Evolutionary conservation across 2,888 invertebrate genomes (phyloP).

Genomic region (Acrobasis suavella): DNA sequence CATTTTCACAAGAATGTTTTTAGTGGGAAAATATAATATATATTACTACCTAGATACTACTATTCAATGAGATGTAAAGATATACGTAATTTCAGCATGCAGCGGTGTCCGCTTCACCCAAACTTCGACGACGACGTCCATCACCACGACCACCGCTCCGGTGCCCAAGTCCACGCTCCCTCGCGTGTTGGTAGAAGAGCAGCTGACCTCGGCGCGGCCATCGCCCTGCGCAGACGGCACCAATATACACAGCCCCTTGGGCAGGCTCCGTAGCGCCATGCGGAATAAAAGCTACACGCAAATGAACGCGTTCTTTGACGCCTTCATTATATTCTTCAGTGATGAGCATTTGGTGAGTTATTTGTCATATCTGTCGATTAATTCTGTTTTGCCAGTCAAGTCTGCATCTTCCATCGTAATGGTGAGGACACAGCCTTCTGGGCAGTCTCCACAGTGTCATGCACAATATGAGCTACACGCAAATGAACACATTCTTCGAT

Average conservation of each 20-base stretch:
- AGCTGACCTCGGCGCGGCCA: slow-evolving; percentile 44
- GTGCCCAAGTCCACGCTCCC: slow-evolving; percentile 38
- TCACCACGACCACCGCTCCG: slow-evolving; percentile 37
- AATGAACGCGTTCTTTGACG: slow-evolving; percentile 80
- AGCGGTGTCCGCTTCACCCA: slow-evolving; percentile 45
- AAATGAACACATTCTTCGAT: slow-evolving; percentile 75
- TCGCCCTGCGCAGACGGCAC: slow-evolving; percentile 57
- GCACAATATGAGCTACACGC: slow-evolving; percentile 63
- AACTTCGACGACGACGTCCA: slow-evolving; percentile 38
- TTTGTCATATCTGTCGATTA: background rate
- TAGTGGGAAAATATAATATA: no score
- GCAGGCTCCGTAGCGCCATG: slow-evolving; percentile 79
- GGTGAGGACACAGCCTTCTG: slow-evolving; percentile 45
- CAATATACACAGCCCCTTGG: slow-evolving; percentile 51
- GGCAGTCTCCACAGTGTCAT: slow-evolving; percentile 77
- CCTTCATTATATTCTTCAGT: slow-evolving; percentile 89
- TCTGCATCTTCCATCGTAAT: no score
- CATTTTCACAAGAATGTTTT: no score
- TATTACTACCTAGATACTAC: no score
- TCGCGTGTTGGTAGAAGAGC: slow-evolving; percentile 48
- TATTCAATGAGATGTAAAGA: no score
- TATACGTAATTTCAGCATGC: slow-evolving; percentile 48
- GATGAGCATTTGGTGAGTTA: slow-evolving; percentile 89
- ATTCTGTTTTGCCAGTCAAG: no score
- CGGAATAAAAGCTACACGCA: slow-evolving; percentile 60